A percentile compares a stretch with the other conserved stretches of the same genome.
These are phyloP conservation scores for Lathamus discolor DNA, from an alignment of 2,113 vertebrate genomes.

Conservation along the genomic window DNA sequence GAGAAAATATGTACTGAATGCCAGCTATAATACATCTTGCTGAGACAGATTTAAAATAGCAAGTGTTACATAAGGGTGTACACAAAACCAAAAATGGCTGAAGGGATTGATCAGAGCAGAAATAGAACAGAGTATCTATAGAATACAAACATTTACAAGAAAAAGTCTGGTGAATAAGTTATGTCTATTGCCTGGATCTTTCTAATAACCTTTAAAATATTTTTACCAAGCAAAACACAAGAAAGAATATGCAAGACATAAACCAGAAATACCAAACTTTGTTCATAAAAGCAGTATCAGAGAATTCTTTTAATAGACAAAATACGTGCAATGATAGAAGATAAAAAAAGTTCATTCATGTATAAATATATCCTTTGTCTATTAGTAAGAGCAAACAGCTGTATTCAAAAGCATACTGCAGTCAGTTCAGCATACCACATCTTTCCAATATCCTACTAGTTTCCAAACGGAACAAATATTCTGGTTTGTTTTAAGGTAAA, in stretches of 20 bases:
- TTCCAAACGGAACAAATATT: background rate
- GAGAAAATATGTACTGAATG: background rate
- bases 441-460: background rate
- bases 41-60: background rate
- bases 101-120: background rate
- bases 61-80: background rate
- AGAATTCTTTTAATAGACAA: background rate
- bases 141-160: background rate
- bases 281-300: background rate
- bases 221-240: background rate
- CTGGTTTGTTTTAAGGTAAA: background rate
- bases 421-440: background rate
- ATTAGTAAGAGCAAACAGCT: background rate
- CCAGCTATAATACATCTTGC: background rate
- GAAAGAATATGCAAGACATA: background rate
- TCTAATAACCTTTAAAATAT: background rate
- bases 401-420: background rate
- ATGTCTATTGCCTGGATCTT: background rate
- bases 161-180: background rate
- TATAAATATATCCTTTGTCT: background rate
- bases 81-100: background rate
- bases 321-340: background rate
- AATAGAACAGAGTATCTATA: background rate
- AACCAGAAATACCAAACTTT: background rate
- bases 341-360: background rate